Evolutionary conservation across 2,113 vertebrate species (phyloP), one percentile per base, ranked within the genome.

Genomic region (Bostrychus sinensis): DNA sequence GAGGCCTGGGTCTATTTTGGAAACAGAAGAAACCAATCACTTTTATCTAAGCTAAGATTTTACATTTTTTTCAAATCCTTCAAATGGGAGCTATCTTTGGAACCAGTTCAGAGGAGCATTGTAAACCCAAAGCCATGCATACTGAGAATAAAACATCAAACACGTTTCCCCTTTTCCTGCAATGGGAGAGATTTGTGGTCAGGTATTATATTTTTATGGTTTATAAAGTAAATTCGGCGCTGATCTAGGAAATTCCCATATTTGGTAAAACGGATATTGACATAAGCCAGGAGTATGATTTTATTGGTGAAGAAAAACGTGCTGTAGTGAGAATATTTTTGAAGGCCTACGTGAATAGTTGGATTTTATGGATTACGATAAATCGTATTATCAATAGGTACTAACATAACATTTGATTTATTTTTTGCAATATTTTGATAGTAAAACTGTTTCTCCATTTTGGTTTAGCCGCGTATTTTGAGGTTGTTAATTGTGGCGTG

Each of bases 51-150:
- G 36, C 20, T 53, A 46, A 66, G 8, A 17, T 55, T 5, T 34
- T 11, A 14, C 4, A 48, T 25, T 23, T 53, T 53, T 30, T 26
- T 37, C 28, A 55, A 80, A 80, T 59, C 39, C 78, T 70, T 78
- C 78, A 36, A 75, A 70, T 51, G 28, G 62, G 20, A 74, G 63
- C 26, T 36, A 60, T 65, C 53, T 7, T 53, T 78, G 83, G 74
- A 85, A 61, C 22, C 36, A 28, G 19, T 38, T 85, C 72, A 80
- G 69, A 83, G 76, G 61, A 62, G 23, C 51, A 3, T 6, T 17
- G 30, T 13, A 56, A 72, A 71, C 34, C 50, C 41, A 72, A 38
- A 14, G n/a, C 7, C n/a, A 16, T 30, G 55, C 22, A 39, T 39
- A 23, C 12, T 8, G 42, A 51, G 28, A 62, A 57, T 45, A 22